Conservation (phyloP, 2,113 vertebrate genomes). For the Coryphaenoides rupestris region DNA sequence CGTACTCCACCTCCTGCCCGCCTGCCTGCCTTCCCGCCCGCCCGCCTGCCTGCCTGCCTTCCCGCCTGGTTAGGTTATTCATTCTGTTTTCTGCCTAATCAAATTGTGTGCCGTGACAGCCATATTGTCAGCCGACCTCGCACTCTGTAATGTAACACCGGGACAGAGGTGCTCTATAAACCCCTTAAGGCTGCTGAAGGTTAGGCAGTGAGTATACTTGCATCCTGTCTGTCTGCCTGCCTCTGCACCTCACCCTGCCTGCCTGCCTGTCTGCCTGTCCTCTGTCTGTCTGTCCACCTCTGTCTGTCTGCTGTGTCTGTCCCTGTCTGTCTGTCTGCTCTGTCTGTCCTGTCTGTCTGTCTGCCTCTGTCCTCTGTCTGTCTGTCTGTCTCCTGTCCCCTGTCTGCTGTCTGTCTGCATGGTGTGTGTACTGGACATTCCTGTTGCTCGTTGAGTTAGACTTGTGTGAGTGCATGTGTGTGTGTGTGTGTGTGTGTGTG, state of each 20-base stretch:
- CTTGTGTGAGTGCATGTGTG: neutral
- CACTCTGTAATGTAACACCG: slow-evolving; percentile 26
- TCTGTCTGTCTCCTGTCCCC: too few species aligned
- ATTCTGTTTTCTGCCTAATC: slow-evolving; percentile 63
- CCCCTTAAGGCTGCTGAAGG: slow-evolving; percentile 7
- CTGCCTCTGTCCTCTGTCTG: too few species aligned
- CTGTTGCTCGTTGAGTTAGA: neutral
- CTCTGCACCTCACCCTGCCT: too few species aligned
- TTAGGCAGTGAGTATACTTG: slow-evolving; percentile 2
- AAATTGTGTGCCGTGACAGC: slow-evolving; percentile 57
- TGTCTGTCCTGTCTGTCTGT: too few species aligned
- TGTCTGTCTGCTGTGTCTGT: too few species aligned
- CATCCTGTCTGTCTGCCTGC: neutral
- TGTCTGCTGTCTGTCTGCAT: too few species aligned
- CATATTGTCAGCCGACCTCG: slow-evolving; percentile 28
- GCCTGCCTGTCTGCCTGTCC: neutral
- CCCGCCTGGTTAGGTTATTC: slow-evolving; percentile 54
- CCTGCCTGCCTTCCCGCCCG: too few species aligned
- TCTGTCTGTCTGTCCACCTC: neutral
- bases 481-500: too few species aligned
- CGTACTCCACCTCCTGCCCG: too few species aligned
- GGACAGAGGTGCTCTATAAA: slow-evolving; percentile 20
- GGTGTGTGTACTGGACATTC: too few species aligned
- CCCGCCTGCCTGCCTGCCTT: too few species aligned
- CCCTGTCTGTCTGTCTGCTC: too few species aligned